Conservation (phyloP, 2,888 invertebrate genomes). For the Orthonevra nobilis region DNA sequence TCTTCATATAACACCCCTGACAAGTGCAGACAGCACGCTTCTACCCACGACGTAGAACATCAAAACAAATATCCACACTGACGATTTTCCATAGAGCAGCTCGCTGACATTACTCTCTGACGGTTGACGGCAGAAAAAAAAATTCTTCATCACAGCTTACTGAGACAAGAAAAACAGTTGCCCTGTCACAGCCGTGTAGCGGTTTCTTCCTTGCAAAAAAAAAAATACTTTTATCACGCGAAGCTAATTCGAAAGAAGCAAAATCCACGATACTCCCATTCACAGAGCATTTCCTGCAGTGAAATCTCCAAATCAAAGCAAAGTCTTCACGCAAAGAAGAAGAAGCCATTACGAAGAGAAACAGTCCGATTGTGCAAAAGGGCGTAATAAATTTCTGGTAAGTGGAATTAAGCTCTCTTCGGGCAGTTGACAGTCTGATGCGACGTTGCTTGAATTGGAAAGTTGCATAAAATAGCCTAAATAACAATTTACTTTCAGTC, state of each 20-base stretch:
- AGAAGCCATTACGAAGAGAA: conserved; percentile 36
- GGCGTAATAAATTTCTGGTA: conserved; percentile 65
- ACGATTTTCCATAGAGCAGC: conserved; percentile 6
- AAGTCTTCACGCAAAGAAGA: conserved; percentile 10
- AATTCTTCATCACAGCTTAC: conserved; percentile 25
- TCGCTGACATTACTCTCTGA: conserved; percentile 37
- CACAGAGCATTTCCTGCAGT: conserved; percentile 11
- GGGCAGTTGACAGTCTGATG: conserved; percentile 32
- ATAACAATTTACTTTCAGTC: conserved; percentile 26
- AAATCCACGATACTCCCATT: conserved; percentile 11
- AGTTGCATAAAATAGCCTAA: conserved; percentile 15
- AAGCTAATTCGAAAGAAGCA: conserved; percentile 22
- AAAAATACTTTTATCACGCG: conserved; percentile 42
- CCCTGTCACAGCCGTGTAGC: conserved; percentile 65
- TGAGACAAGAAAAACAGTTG: conserved; percentile 62
- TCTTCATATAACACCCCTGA: too few species aligned
- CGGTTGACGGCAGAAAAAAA: conserved; percentile 29
- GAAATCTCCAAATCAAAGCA: conserved; percentile 15
- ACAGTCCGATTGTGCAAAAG: conserved; percentile 59
- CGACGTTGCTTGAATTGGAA: conserved; percentile 27
- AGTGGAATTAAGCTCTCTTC: conserved; percentile 41
- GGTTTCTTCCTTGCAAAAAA: conserved; percentile 65
- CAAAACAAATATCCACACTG: conserved; percentile 36
- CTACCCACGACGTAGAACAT: too few species aligned
- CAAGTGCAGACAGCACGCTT: too few species aligned